Evolutionary conservation across 2,797 vertebrate genomes (phyloP).

Genomic region (Sciurus vulgaris): DNA sequence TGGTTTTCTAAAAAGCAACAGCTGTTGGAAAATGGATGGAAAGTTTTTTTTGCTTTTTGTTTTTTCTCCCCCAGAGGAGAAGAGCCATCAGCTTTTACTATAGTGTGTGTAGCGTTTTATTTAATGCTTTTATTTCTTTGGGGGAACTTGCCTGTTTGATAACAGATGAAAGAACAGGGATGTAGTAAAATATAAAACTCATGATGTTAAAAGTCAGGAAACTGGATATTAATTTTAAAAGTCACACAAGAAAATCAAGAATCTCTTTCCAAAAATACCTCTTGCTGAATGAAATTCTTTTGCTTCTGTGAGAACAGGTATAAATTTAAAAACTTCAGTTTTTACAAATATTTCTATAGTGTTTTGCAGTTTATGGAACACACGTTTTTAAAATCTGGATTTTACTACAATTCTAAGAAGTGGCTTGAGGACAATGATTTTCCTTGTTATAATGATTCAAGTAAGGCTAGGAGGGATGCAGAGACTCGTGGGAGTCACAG

Average conservation of each 20-base stretch:
- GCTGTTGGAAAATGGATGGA: conserved; percentile 78
- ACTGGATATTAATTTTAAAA: conserved; percentile 64
- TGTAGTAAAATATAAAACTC: conserved; percentile 68
- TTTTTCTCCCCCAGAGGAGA: neutral
- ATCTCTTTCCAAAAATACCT: conserved; percentile 63
- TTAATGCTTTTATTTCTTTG: conserved; percentile 74
- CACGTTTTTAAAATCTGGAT: conserved; percentile 44
- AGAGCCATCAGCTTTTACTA: conserved; percentile 46
- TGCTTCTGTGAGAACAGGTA: conserved; percentile 43
- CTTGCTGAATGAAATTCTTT: conserved; percentile 44
- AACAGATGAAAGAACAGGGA: conserved; percentile 64
- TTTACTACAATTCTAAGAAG: conserved; percentile 17
- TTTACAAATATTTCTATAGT: neutral
- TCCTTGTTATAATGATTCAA: conserved; percentile 4
- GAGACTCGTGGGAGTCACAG: neutral
- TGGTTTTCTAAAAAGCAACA: conserved; percentile 82
- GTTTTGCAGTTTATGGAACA: conserved; percentile 62
- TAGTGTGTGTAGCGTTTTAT: conserved; percentile 48
- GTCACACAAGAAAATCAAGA: conserved; percentile 54
- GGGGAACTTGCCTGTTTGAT: conserved; percentile 63
- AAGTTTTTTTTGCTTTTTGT: conserved; percentile 31
- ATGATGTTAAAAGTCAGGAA: conserved; percentile 70
- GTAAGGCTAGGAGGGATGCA: neutral
- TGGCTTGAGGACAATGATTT: neutral
- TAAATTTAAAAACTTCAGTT: neutral